Evolutionary conservation across 1,140 invertebrate species (phyloP), one percentile per base, ranked within the genome.

Genomic region (Lamellibrachia luymesi): DNA sequence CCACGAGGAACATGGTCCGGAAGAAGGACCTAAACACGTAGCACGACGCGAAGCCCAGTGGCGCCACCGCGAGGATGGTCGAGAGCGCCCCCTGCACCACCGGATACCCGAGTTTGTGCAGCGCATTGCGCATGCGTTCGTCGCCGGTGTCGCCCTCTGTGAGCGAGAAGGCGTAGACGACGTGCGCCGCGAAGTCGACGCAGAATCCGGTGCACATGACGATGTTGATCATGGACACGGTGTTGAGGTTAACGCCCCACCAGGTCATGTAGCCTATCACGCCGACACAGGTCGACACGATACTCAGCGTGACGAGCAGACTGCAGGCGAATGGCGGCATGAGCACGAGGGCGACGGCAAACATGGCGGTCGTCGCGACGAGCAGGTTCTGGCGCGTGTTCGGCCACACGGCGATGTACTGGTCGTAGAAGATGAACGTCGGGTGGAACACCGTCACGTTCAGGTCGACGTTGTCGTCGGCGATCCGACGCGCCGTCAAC

Each of bases 181-280:
- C 99, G 95, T 99, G 99, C 6, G 99, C 99, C 0, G 98, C 98
- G 95, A 99, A 99, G 95, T 99, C 99, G 0, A 99, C 98, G 2
- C 98, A 99, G 96, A 99, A 99, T 80, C 99, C 99, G 52, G 99
- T 99, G 95, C 98, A 99, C 99, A 99, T 99, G 92, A 99, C 99
- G 2, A 99, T 97, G 95, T 99, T 99, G 90, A 99, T 99, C 99
- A 99, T 99, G 0, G 99, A 99, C 94, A 99, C 99, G 2, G 98
- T 98, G 96, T 99, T 99, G 64, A 99, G 96, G 95, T 98, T 99
- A 1, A 99, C 98, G 94, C 98, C 97, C 98, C 99, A 99, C 0
- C 99, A 96, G 0, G 98, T 98, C 98, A 99, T 99, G 96, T 99
- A 99, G 0, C 99, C 99, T 2, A 99, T 98, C 0, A 99, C 98